Conservation (phyloP, 2,797 vertebrate species). For the Odontamblyopus rebecca region DNA sequence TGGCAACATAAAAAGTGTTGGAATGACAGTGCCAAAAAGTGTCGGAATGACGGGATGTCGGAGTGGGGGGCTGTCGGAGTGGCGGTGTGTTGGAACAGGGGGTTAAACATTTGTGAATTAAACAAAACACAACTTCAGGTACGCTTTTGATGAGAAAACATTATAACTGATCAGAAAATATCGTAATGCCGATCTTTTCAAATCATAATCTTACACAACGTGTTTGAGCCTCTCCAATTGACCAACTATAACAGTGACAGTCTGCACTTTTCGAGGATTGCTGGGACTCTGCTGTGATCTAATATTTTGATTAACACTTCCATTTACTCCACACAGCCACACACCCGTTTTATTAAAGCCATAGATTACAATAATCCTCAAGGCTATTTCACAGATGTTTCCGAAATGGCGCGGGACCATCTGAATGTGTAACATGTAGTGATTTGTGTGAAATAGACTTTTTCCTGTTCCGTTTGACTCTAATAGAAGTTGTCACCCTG, state of each 20-base stretch:
- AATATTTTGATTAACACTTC: not conserved
- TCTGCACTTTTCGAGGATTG: not conserved
- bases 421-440: constrained; percentile 27
- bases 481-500: constrained; percentile 46
- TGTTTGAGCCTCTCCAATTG: not conserved
- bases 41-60: too few species aligned
- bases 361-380: constrained; percentile 2
- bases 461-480: constrained; percentile 25
- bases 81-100: too few species aligned
- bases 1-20: too few species aligned
- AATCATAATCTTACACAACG: too few species aligned
- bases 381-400: constrained; percentile 18
- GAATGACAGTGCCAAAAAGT: too few species aligned
- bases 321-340: not conserved
- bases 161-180: too few species aligned
- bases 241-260: not conserved
- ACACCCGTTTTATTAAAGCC: constrained; percentile 5
- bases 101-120: too few species aligned
- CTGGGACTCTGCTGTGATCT: not conserved
- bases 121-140: too few species aligned
- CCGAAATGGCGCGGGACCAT: constrained; percentile 25
- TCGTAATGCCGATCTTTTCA: too few species aligned
- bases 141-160: too few species aligned
- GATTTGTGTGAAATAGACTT: constrained; percentile 35
- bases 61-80: too few species aligned